Base-by-base conservation (phyloP, 2,797 vertebrate genomes). In the Gymnoscopelus microlampas region DNA sequence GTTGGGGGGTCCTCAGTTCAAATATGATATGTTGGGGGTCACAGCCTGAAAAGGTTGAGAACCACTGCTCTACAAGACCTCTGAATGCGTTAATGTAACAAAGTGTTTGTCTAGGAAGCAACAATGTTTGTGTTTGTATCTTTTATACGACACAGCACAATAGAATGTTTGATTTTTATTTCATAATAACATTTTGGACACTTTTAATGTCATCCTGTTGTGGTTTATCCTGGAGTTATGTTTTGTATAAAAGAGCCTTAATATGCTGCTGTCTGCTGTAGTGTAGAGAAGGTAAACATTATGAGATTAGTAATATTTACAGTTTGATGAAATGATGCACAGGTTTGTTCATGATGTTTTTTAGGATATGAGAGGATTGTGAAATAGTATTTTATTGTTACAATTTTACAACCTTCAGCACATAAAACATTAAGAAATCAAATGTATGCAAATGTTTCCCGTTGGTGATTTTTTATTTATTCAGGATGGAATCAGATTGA, bases 401-500 rank as follows among this genome's bases (percentile, higher is more conserved):
- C 50, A 63, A 58, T 78, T 60, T 73, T 73, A 47, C 61, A 44
- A 81, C 71, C 39, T 70, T 84, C 66, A 79, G 63, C 77, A 51
- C 67, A 74, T 53, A 74, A 66, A 70, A 73, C 15, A 56, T 55
- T 32, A 72, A 26, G 79, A 85, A 68, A 80, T 82, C 72, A 82
- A 81, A 85, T 78, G 83, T 88, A 89, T 89, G 85, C 83, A 88
- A 84, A 84, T 47, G 66, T 81, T 79, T 81, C 1, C 72, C 53
- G 76, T 80, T 58, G 61, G 67, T 76, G 50, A 35, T 68, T 63
- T 68, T 67, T 70, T 3, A 29, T 29, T 1, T 29, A 66, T 24
- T 51, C 23, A 59, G 13, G 8, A 55, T 15, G 48, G 8, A 73
- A 72, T 50, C 53, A 35, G 23, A 54, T 19, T 32, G n/a, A 47